phyloP scores from a whole-genome alignment of 2,888 invertebrate species.

The Micoletzkya japonica region DNA sequence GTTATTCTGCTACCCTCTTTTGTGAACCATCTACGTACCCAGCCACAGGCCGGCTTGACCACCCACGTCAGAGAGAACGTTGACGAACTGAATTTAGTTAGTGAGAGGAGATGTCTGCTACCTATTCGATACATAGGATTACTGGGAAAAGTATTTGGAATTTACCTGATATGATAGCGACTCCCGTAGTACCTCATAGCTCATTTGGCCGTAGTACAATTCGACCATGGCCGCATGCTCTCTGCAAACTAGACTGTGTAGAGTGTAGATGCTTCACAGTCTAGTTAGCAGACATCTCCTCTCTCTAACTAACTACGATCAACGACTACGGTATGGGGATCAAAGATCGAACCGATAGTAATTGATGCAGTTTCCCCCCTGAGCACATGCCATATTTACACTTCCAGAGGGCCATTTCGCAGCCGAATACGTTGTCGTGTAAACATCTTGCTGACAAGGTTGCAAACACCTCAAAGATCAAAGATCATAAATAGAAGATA shows the following conservation, averaged over 20 bases:
- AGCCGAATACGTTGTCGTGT: conserved; percentile 60
- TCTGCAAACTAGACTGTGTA: conserved; percentile 35
- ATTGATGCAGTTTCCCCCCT: conserved; percentile 39
- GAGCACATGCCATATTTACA: conserved; percentile 46
- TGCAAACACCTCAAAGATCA: conserved; percentile 40
- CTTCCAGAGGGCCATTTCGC: conserved; percentile 51
- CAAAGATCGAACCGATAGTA: conserved; percentile 38
- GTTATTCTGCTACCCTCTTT: no score
- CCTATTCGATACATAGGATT: neutral
- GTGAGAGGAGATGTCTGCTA: neutral
- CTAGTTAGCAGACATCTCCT: neutral
- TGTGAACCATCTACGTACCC: conserved; percentile 33
- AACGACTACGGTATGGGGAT: no score
- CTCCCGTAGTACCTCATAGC: conserved; percentile 58
- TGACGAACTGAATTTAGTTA: conserved; percentile 46
- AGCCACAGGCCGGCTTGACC: conserved; percentile 62
- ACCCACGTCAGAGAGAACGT: conserved; percentile 58
- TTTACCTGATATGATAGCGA: conserved; percentile 53
- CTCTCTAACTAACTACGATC: neutral
- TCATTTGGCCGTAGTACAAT: conserved; percentile 63
- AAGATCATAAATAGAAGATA: neutral
- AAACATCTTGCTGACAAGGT: conserved; percentile 56
- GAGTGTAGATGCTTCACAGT: no score
- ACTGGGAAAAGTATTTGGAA: neutral
- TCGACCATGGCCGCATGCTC: conserved; percentile 61